These are phyloP conservation scores for Drosophila pullipes DNA, from an alignment of 2,888 invertebrate species.

Conservation along the genomic window DNA sequence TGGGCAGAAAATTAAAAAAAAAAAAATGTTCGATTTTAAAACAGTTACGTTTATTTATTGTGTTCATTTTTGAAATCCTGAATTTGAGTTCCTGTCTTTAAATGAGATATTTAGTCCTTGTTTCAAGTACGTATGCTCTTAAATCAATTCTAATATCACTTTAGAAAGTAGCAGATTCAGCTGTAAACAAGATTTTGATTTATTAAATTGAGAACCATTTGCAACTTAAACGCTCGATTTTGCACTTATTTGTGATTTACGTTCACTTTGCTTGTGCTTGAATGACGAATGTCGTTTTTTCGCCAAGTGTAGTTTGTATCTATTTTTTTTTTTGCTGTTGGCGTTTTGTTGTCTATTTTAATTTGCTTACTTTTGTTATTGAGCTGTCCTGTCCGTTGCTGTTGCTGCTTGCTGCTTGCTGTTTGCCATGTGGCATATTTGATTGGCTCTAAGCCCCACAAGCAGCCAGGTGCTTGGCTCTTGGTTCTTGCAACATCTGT, in stretches of 20 bases:
- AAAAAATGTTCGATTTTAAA: neutral
- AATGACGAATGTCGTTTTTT: neutral
- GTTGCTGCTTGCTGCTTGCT: slow-evolving; percentile 14
- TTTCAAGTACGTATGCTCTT: neutral
- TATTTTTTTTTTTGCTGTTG: slow-evolving; percentile 58
- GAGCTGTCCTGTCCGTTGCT: slow-evolving; percentile 58
- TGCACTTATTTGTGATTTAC: neutral
- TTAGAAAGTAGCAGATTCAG: neutral
- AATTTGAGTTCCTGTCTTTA: neutral
- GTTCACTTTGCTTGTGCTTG: too few species aligned
- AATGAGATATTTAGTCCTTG: neutral
- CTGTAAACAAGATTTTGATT: neutral
- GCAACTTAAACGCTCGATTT: neutral
- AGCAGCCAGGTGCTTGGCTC: slow-evolving; percentile 16
- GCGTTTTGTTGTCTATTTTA: slow-evolving; percentile 76
- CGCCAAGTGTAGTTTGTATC: slow-evolving; percentile 1
- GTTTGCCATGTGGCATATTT: slow-evolving; percentile 55
- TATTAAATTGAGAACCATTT: neutral
- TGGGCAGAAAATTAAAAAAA: neutral
- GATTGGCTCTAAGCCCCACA: slow-evolving; percentile 69
- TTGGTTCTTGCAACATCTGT: slow-evolving; percentile 47
- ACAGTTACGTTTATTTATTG: neutral
- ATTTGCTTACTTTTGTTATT: slow-evolving; percentile 81
- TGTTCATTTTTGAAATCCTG: neutral
- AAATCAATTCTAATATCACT: neutral